phyloP scores from a whole-genome alignment of 2,888 invertebrate genomes.

The Orthonychiurus folsomi region DNA sequence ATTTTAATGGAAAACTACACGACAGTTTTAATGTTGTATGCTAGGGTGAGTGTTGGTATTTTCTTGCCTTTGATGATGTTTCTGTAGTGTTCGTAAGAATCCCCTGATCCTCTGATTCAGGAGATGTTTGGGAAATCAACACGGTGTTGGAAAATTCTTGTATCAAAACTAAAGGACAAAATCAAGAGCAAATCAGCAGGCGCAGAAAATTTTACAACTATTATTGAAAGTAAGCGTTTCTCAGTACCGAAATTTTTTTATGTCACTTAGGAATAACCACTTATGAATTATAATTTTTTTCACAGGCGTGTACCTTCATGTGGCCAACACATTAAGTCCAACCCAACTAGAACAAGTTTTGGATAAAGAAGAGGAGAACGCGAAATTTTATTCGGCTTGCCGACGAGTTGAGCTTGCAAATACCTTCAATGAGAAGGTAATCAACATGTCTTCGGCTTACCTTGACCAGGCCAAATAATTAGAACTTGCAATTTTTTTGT shows the following conservation, averaged over 20 bases:
- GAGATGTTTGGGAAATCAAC: constrained; percentile 37
- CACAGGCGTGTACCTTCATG: constrained; percentile 39
- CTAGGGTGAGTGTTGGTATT: constrained; percentile 55
- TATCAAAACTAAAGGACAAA: constrained; percentile 33
- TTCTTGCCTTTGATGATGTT: too few species aligned
- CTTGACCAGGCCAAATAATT: constrained; percentile 12
- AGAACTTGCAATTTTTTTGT: neutral
- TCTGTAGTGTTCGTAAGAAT: too few species aligned
- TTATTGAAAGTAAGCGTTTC: constrained; percentile 36
- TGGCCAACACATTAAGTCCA: constrained; percentile 35
- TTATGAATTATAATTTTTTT: constrained; percentile 6
- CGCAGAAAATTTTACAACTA: constrained; percentile 33
- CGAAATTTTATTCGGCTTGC: constrained; percentile 34
- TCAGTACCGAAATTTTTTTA: neutral
- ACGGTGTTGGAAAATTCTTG: constrained; percentile 34
- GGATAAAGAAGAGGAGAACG: constrained; percentile 36
- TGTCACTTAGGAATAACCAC: too few species aligned
- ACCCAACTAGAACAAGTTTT: constrained; percentile 36
- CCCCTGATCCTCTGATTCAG: constrained; percentile 20
- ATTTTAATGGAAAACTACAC: constrained; percentile 33
- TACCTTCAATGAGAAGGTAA: constrained; percentile 32
- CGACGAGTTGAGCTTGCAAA: constrained; percentile 36
- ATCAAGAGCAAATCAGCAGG: constrained; percentile 30
- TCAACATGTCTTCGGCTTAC: constrained; percentile 34
- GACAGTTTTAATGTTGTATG: constrained; percentile 53